A percentile compares a stretch with the other conserved stretches of the same genome.
Evolutionary conservation across 37 sponge, comb jelly and placozoan genomes (phyloP).

Genomic region (Amphimedon queenslandica): DNA sequence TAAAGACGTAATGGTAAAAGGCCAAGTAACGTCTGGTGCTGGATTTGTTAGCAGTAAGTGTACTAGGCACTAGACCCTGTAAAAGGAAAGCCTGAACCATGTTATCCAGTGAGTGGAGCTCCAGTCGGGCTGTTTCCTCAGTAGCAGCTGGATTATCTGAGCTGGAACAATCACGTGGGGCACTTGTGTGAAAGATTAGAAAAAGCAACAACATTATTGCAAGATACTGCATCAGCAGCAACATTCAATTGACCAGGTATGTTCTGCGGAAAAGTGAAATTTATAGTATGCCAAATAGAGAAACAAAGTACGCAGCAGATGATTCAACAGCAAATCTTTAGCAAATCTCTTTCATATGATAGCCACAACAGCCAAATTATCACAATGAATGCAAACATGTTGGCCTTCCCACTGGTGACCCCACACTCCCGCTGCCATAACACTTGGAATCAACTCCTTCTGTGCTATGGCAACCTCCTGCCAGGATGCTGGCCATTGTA

Average conservation of each 20-base stretch:
- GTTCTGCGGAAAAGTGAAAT: not conserved
- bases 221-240: not conserved
- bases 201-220: not conserved
- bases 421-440: not conserved
- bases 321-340: not conserved
- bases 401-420: not conserved
- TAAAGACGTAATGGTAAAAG: not conserved
- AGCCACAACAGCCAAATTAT: not conserved
- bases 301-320: not conserved
- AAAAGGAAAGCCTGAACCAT: not conserved
- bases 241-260: not conserved
- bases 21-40: not conserved
- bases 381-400: not conserved
- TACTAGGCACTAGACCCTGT: not conserved
- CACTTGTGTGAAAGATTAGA: not conserved
- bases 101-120: not conserved
- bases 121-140: not conserved
- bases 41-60: not conserved
- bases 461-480: not conserved
- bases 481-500: not conserved
- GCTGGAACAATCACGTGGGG: not conserved
- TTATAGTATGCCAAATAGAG: not conserved
- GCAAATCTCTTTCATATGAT: not conserved
- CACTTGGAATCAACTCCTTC: not conserved
- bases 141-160: not conserved